Conservation (phyloP, 2,113 vertebrate species). For the Labrus mixtus region DNA sequence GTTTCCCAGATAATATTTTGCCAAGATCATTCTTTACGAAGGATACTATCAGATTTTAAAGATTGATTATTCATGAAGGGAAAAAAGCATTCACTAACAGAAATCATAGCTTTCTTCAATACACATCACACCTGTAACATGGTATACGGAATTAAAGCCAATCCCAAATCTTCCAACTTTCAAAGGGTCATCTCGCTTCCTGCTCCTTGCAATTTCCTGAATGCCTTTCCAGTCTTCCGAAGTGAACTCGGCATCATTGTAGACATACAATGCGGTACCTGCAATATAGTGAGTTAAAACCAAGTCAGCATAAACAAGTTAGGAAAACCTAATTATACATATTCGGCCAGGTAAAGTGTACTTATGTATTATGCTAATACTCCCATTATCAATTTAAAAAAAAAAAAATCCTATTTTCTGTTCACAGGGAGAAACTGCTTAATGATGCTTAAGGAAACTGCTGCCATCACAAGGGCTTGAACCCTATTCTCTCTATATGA, state of each 20-base stretch:
- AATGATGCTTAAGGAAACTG: neutral
- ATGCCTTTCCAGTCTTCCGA: conserved; percentile 97
- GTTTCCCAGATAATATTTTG: neutral
- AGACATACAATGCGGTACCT: conserved; percentile 95
- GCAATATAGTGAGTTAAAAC: conserved; percentile 3
- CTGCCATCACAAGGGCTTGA: conserved; percentile 16
- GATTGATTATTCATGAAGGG: neutral
- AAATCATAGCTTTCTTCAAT: neutral
- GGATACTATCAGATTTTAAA: neutral
- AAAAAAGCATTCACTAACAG: neutral
- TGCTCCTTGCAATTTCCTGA: conserved; percentile 97
- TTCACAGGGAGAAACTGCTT: conserved; percentile 13
- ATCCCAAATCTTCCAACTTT: conserved; percentile 99
- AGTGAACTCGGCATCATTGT: conserved; percentile 95
- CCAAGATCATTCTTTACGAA: too few relatives aligned
- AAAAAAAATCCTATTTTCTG: neutral
- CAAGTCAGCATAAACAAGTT: conserved; percentile 1
- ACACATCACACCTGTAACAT: conserved; percentile 91
- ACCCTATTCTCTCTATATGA: neutral
- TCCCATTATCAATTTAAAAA: neutral
- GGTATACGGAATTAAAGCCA: conserved; percentile 99
- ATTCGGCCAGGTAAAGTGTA: neutral
- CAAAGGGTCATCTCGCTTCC: conserved; percentile 96
- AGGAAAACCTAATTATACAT: neutral
- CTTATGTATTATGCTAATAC: neutral